Percentiles rank a stretch among this genome's conserved stretches.
Evolutionary conservation across 2,888 invertebrate species (phyloP).

Genomic region (Amphipyra tragopoginis): DNA sequence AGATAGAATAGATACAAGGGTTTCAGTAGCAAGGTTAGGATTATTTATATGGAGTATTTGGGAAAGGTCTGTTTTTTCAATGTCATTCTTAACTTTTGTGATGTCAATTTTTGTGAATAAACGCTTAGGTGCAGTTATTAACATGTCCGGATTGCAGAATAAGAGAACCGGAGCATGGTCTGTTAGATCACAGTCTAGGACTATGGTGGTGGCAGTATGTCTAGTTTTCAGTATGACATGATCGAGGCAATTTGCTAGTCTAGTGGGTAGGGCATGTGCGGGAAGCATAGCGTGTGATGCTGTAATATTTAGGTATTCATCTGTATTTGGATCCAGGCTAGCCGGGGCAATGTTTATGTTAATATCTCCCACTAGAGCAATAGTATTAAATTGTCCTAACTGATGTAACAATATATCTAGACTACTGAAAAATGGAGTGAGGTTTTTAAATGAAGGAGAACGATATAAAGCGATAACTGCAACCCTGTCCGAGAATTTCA

Average conservation of each 20-base stretch:
- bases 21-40: too few species aligned
- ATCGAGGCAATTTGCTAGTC: not conserved
- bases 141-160: not conserved
- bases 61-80: too few species aligned
- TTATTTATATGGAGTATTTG: too few species aligned
- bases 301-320: not conserved
- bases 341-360: not conserved
- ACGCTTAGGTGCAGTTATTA: not conserved
- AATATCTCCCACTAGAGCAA: not conserved
- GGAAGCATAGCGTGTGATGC: constrained; percentile 5
- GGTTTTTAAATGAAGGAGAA: constrained; percentile 3
- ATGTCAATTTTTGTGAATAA: too few species aligned
- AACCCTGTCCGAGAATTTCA: not conserved
- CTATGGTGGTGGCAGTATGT: not conserved
- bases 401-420: not conserved
- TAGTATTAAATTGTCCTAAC: not conserved
- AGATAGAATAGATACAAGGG: too few species aligned
- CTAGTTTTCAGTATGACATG: not conserved
- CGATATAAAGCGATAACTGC: not conserved
- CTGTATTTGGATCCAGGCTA: not conserved
- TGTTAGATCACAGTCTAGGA: not conserved
- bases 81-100: too few species aligned
- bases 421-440: too few species aligned
- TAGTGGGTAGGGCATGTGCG: not conserved
- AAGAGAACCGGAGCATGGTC: not conserved